Evolutionary conservation across 37 sponge, comb jelly and placozoan species (phyloP), one percentile per base, ranked within the genome.

Genomic region (Hexactinellida sp.): DNA sequence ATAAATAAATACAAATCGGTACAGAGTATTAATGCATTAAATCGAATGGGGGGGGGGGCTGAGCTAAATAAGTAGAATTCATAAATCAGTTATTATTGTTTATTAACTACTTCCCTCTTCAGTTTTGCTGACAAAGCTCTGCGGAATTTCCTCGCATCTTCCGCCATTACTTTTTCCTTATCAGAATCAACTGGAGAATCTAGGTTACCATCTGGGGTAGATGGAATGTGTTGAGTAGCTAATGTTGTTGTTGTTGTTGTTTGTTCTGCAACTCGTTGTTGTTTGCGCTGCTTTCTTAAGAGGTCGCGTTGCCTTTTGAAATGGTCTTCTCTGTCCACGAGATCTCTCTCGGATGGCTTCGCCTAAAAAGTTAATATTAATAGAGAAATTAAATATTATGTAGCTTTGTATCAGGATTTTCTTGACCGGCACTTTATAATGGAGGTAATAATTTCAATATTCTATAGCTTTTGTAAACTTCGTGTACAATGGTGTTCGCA

Each of bases 261-360:
- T 13, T 41, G 10, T 41, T 13, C 47, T 5, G 5, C n/a, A n/a
- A n/a, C n/a, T n/a, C n/a, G n/a, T 5, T 13, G 5, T 41, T 41
- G 21, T n/a, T 63, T 63, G 3, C 76, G 3, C 13, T 63, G 25
- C 5, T 10, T 25, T 10, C 76, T 10, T 63, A 63, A 63, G 76
- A 63, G 76, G 13, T 63, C 76, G 34, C 76, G 76, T 63, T 63
- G 76, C 34, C 30, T 63, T 63, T 63, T 63, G 76, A 63, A 63
- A 63, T 63, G 30, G 13, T 63, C 76, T 63, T 63, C 76, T 63
- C 76, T 10, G 21, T 7, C 5, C 3, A 23, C 30, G 25, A 63
- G 30, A 63, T 63, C 76, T n/a, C 13, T 23, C 34, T n/a, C 13
- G 19, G 76, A 25, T 32, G 76, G 76, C 16, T 47, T 16, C 9